Conservation (phyloP, 2,888 invertebrate species). For the Ectemnius lituratus region DNA sequence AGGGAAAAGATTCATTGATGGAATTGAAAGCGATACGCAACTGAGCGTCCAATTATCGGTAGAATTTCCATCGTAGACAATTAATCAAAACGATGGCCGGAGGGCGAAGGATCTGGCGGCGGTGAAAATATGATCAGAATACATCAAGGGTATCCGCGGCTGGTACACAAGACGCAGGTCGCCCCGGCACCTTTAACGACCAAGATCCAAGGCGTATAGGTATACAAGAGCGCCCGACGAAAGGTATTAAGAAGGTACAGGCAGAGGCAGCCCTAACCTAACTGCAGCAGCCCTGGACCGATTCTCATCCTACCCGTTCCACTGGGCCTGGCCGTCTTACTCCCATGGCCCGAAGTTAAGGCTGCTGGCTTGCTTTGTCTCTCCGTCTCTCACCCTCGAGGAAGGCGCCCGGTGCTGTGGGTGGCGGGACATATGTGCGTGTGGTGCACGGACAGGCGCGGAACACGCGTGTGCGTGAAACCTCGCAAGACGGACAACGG, state of each 20-base stretch:
- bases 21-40: slow-evolving; percentile 2
- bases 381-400: slow-evolving; percentile 65
- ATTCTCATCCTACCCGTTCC: slow-evolving; percentile 55
- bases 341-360: slow-evolving; percentile 67
- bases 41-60: slow-evolving; percentile 15
- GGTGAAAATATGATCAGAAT: slow-evolving; percentile 31
- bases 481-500: slow-evolving; percentile 73
- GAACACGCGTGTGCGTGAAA: slow-evolving; percentile 70
- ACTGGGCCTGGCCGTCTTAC: slow-evolving; percentile 59
- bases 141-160: slow-evolving; percentile 28
- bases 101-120: slow-evolving; percentile 3
- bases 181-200: slow-evolving; percentile 55
- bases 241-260: slow-evolving; percentile 65
- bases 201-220: slow-evolving; percentile 55
- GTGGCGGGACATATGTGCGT: slow-evolving; percentile 42
- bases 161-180: slow-evolving; percentile 35
- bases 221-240: slow-evolving; percentile 55
- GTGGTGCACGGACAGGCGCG: slow-evolving; percentile 56
- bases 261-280: slow-evolving; percentile 59
- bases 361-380: slow-evolving; percentile 57
- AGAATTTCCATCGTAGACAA: slow-evolving; percentile 16
- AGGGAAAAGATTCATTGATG: slow-evolving; percentile 5
- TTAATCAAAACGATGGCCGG: slow-evolving; percentile 18
- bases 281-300: slow-evolving; percentile 66
- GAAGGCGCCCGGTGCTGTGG: slow-evolving; percentile 36